phyloP scores from a whole-genome alignment of 2,797 vertebrate species.

The Peromyscus eremicus region DNA sequence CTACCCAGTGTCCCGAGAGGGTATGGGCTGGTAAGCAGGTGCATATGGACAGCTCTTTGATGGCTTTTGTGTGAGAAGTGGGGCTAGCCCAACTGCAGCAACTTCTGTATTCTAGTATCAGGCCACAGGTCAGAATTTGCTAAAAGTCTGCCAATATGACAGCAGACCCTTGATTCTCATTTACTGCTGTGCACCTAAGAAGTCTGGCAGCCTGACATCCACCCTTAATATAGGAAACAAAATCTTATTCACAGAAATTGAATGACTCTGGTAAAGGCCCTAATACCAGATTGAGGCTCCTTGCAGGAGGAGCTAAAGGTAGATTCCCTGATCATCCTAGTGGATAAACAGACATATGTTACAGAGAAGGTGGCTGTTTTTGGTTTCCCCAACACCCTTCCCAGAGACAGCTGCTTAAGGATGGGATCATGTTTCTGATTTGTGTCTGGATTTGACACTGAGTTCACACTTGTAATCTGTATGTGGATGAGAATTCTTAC shows the following conservation, averaged over 20 bases:
- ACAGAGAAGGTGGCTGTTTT: neutral
- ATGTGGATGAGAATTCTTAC: neutral
- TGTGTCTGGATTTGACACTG: neutral
- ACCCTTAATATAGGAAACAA: neutral
- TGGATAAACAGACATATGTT: neutral
- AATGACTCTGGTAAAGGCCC: neutral
- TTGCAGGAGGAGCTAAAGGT: neutral
- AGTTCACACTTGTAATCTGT: neutral
- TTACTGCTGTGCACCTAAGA: neutral
- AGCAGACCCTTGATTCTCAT: neutral
- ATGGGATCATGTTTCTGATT: neutral
- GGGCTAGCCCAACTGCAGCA: neutral
- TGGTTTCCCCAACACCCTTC: neutral
- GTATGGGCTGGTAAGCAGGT: neutral
- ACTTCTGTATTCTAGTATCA: neutral
- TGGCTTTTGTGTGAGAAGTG: neutral
- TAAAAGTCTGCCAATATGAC: neutral
- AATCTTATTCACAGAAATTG: constrained; percentile 17
- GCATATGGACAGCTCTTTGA: neutral
- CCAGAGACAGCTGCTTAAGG: neutral
- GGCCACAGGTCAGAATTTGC: neutral
- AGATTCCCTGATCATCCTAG: neutral
- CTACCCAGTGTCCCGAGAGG: neutral
- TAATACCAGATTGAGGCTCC: neutral
- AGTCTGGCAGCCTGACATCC: neutral